These are phyloP conservation scores for Erythrolamprus reginae DNA, from an alignment of 2,113 vertebrate species.

Conservation along the genomic window DNA sequence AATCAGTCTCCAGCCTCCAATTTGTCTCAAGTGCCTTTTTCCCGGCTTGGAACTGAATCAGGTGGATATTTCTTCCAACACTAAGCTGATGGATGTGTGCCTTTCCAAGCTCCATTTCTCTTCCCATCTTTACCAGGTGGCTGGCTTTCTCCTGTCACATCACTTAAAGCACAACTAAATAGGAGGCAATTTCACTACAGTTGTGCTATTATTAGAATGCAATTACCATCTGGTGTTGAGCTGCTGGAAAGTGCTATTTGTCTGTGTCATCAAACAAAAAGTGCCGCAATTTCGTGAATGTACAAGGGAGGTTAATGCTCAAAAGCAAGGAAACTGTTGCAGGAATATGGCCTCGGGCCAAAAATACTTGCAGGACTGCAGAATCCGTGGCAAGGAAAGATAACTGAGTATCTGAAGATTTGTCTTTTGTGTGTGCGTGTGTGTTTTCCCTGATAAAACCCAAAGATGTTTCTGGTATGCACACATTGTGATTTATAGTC, in stretches of 20 bases:
- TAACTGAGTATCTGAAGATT: not conserved
- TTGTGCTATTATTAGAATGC: constrained; percentile 61
- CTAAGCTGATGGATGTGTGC: not conserved
- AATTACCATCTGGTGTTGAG: constrained; percentile 41
- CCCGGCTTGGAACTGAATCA: no score
- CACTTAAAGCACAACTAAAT: constrained; percentile 53
- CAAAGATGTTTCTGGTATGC: not conserved
- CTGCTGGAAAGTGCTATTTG: constrained; percentile 43
- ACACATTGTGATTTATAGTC: not conserved
- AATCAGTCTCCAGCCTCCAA: no score
- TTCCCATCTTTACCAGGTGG: not conserved
- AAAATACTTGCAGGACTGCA: not conserved
- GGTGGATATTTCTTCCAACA: no score
- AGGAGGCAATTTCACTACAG: constrained; percentile 50
- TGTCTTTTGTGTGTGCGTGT: not conserved
- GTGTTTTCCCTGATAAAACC: not conserved
- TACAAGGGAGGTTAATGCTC: constrained; percentile 30
- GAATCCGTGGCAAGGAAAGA: constrained; percentile 10
- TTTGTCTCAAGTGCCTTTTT: no score
- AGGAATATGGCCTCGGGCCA: constrained; percentile 20
- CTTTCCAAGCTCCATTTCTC: not conserved
- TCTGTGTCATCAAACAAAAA: constrained; percentile 53
- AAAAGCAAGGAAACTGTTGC: constrained; percentile 17
- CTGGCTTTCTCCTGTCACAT: constrained; percentile 37
- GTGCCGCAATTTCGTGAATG: constrained; percentile 24